Evolutionary conservation across 2,113 vertebrate species (phyloP).

Genomic region (Daubentonia madagascariensis): DNA sequence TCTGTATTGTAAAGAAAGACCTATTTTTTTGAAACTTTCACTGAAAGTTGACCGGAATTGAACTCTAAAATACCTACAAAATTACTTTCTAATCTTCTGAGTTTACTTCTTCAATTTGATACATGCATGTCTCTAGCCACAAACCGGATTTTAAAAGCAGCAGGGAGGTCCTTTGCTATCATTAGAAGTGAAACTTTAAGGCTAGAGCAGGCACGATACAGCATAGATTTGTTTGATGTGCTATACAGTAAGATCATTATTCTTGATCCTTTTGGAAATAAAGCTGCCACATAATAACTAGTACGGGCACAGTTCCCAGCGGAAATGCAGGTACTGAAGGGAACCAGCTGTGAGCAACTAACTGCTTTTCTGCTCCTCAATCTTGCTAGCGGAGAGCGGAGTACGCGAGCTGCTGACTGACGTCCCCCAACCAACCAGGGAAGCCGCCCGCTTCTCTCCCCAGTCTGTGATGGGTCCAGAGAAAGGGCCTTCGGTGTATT

Average conservation of each 20-base stretch:
- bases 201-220: background rate
- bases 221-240: background rate
- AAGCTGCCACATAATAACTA: background rate
- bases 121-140: background rate
- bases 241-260: background rate
- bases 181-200: background rate
- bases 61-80: conserved; percentile 4
- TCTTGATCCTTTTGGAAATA: background rate
- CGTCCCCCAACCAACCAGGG: background rate
- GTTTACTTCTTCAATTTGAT: background rate
- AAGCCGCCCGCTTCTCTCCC: background rate
- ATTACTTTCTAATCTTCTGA: background rate
- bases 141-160: background rate
- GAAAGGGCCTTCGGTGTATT: background rate
- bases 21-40: background rate
- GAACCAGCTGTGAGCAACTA: background rate
- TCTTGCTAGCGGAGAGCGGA: background rate
- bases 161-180: background rate
- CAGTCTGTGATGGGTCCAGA: background rate
- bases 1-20: background rate
- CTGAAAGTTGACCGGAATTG: background rate
- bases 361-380: background rate
- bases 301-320: background rate
- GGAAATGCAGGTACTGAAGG: background rate
- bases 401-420: background rate